Evolutionary conservation across 2,113 vertebrate genomes (phyloP), one percentile per base, ranked within the genome.

Genomic region (Chaetura pelagica): DNA sequence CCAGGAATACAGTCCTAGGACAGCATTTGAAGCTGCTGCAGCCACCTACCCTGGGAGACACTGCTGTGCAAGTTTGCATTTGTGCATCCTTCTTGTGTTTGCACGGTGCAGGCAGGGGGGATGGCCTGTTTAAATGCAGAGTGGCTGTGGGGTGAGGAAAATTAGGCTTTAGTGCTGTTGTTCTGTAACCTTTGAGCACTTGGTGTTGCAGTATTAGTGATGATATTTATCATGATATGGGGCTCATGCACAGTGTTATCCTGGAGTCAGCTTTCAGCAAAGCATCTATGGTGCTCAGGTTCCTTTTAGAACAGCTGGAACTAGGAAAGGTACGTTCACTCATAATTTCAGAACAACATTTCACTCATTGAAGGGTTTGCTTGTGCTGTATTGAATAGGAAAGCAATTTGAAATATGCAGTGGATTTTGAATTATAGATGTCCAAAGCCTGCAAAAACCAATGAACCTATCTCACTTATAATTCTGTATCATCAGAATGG

Each of bases 371-470:
- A 81, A 84, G 54, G 30, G 57, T 82, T 89, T 27, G 15, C 62
- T 75, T 52, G 29, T 76, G 44, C 44, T 68, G 8, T 76, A 32
- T 49, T 58, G 35, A 64, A 73, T 6, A 82, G 35, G 46, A 78
- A 93, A 85, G 15, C n/a, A 10, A 23, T 26, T 81, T 79, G 32
- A 94, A 94, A 92, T 92, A 59, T 49, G 30, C n/a, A 75, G 48
- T 29, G 12, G 29, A 46, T 81, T 91, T 87, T 94, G 44, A 96
- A 82, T 91, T 91, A 76, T 20, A 72, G 32, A 57, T 62, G n/a
- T 49, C 35, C 23, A 63, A 94, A 75, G 57, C 27, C 44, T 84
- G 54, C 19, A 89, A 73, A 81, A 89, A 67, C 5, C 8, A 64
- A 6, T 42, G 44, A 78, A 84, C 6, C 34, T 27, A 7, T 61